Base-by-base conservation (phyloP, 1,140 invertebrate species). In the Drosophila paulistorum region DNA sequence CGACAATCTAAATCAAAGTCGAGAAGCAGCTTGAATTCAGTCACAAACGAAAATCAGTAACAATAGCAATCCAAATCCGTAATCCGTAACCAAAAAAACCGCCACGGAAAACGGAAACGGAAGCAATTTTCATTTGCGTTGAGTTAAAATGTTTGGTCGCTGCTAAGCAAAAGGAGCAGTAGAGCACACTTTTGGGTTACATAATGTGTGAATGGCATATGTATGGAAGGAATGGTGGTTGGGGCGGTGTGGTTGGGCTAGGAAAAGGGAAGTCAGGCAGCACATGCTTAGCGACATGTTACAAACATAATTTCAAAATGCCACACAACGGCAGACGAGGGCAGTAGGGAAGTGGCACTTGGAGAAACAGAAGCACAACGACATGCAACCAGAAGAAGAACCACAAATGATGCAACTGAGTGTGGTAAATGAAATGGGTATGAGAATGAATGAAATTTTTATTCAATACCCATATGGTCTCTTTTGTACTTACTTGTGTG, bases 51-150 rank as follows among this genome's bases (percentile, higher is more conserved):
- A 79, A 85, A 85, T 84, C 81, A 86, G 79, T 76, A 77, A 86
- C 81, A 86, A 86, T 86, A 79, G 74, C 76, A 57, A 71, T 68
- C 60, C 64, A 62, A 75, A 77, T 73, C 68, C 69, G 35, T 69
- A 65, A 73, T 48, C 45, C 57, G 48, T 68, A 79, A 65, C 65
- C 76, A 39, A 65, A 51, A 51, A 51, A 51, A 62, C 61, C 67
- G 58, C 68, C 68, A 65, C 84, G 84, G 84, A 79, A 65, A 68
- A 70, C 74, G 77, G 74, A 89, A 89, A 65, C 84, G 84, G 84
- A 89, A 90, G 85, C 84, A 89, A 89, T 89, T 89, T 89, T 89
- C 84, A 89, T 87, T 87, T 89, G 80, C 73, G 84, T 87, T 74
- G 73, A 87, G 84, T 74, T 89, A 64, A 69, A 79, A 76, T 89